Percentiles rank a stretch among this genome's conserved stretches.
These are phyloP conservation scores for Microctenopoma steveboyesi DNA, from an alignment of 2,797 vertebrate genomes.

Conservation along the genomic window DNA sequence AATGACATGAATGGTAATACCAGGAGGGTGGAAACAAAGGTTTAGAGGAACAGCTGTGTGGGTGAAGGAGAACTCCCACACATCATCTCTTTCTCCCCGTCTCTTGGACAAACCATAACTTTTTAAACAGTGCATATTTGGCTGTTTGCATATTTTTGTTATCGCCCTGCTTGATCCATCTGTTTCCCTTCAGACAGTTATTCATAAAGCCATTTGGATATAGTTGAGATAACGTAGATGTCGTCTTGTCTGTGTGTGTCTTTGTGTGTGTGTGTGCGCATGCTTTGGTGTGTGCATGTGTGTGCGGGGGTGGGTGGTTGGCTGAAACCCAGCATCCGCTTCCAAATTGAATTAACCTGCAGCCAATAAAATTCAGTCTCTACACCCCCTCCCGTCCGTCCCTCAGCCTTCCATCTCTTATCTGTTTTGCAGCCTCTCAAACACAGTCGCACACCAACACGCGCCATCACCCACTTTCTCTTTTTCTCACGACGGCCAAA, in stretches of 20 bases:
- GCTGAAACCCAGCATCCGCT: conserved; percentile 78
- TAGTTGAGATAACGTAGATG: conserved; percentile 53
- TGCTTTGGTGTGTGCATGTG: conserved; percentile 23
- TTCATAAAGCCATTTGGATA: conserved; percentile 64
- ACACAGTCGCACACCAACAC: neutral
- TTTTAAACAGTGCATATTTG: conserved; percentile 67
- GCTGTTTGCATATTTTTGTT: conserved; percentile 66
- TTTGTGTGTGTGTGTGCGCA: conserved; percentile 26
- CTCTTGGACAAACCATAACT: conserved; percentile 56
- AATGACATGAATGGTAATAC: conserved; percentile 58
- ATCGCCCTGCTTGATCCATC: conserved; percentile 82
- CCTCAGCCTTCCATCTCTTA: conserved; percentile 5
- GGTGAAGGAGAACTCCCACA: conserved; percentile 30
- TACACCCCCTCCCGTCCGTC: conserved; percentile 4
- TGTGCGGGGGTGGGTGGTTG: conserved; percentile 38
- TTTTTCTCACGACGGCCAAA: conserved; percentile 8
- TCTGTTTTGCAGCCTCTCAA: conserved; percentile 40
- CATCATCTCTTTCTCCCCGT: conserved; percentile 39
- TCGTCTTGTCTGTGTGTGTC: conserved; percentile 24
- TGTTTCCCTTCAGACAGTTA: conserved; percentile 85
- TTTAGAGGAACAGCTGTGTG: conserved; percentile 18
- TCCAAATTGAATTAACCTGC: conserved; percentile 83
- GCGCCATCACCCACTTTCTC: neutral
- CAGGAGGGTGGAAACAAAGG: conserved; percentile 2
- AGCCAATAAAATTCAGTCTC: conserved; percentile 63